Conservation (phyloP, 2,113 vertebrate species). For the Amblyopsis rosae region DNA sequence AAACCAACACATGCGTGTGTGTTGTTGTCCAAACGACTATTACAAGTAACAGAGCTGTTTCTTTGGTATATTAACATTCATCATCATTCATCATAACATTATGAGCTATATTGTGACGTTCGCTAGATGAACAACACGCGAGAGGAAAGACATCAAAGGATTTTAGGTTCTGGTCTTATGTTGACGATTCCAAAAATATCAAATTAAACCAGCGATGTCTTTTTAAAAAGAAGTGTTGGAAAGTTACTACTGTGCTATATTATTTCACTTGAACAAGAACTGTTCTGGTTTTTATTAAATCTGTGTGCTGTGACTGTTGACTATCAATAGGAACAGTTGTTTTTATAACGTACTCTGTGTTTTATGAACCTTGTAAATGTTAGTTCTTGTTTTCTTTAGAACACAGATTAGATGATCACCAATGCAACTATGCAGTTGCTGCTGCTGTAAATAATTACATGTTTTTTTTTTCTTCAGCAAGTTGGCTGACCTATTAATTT, state of each 20-base stretch:
- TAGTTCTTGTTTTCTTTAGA: slow-evolving; percentile 28
- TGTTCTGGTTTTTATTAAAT: slow-evolving; percentile 57
- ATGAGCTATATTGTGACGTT: too few relatives aligned
- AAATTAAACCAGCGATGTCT: too few relatives aligned
- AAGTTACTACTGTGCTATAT: slow-evolving; percentile 57
- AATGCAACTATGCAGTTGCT: slow-evolving; percentile 49
- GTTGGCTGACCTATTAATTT: slow-evolving; percentile 7
- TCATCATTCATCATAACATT: too few relatives aligned
- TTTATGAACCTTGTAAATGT: slow-evolving; percentile 39
- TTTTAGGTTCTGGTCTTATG: too few relatives aligned
- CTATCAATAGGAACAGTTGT: slow-evolving; percentile 29
- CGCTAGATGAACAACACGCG: too few relatives aligned
- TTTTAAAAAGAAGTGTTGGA: slow-evolving; percentile 7
- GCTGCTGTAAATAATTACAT: slow-evolving; percentile 62
- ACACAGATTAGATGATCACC: slow-evolving; percentile 20
- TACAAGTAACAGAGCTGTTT: too few relatives aligned
- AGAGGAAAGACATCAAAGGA: too few relatives aligned
- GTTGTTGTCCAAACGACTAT: too few relatives aligned
- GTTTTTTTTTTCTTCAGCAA: slow-evolving; percentile 26
- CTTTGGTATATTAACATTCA: too few relatives aligned
- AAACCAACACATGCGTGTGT: too few relatives aligned
- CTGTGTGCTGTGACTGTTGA: slow-evolving; percentile 46
- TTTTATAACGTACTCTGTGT: slow-evolving; percentile 56
- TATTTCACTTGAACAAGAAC: slow-evolving; percentile 46
- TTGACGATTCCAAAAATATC: too few relatives aligned